phyloP scores from a whole-genome alignment of 2,888 invertebrate species.

The Andrena trimmerana region DNA sequence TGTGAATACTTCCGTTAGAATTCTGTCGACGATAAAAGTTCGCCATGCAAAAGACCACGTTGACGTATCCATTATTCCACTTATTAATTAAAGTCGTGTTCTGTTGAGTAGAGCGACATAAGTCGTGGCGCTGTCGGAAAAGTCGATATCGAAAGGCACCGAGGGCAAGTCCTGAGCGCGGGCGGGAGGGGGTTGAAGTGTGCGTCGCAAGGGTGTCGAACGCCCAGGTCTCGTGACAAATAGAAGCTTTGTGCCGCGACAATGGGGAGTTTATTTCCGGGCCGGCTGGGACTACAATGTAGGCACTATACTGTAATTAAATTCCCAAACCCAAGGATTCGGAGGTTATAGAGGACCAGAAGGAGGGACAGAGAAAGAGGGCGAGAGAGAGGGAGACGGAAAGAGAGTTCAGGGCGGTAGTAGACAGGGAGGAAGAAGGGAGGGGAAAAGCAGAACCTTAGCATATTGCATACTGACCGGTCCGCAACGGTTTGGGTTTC shows the following conservation, averaged over 20 bases:
- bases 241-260: slow-evolving; percentile 84
- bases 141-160: slow-evolving; percentile 72
- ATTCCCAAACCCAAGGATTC: slow-evolving; percentile 85
- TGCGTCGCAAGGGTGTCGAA: slow-evolving; percentile 76
- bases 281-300: slow-evolving; percentile 85
- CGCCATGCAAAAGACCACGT: not conserved
- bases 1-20: not conserved
- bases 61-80: slow-evolving; percentile 15
- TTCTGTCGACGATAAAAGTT: not conserved
- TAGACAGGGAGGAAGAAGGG: slow-evolving; percentile 51
- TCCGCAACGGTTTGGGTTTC: slow-evolving; percentile 76
- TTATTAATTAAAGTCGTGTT: slow-evolving; percentile 49
- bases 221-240: slow-evolving; percentile 82
- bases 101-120: slow-evolving; percentile 50
- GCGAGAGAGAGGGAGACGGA: slow-evolving; percentile 55
- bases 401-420: slow-evolving; percentile 63
- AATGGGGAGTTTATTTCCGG: slow-evolving; percentile 85
- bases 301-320: slow-evolving; percentile 85
- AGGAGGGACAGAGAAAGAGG: slow-evolving; percentile 68
- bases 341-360: slow-evolving; percentile 73
- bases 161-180: slow-evolving; percentile 56
- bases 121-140: slow-evolving; percentile 67
- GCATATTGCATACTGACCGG: slow-evolving; percentile 85
- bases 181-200: slow-evolving; percentile 39
- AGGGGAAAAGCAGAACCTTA: slow-evolving; percentile 77